Evolutionary conservation across 2,113 vertebrate species (phyloP), one percentile per base, ranked within the genome.

Genomic region (Lucifuga dentata): DNA sequence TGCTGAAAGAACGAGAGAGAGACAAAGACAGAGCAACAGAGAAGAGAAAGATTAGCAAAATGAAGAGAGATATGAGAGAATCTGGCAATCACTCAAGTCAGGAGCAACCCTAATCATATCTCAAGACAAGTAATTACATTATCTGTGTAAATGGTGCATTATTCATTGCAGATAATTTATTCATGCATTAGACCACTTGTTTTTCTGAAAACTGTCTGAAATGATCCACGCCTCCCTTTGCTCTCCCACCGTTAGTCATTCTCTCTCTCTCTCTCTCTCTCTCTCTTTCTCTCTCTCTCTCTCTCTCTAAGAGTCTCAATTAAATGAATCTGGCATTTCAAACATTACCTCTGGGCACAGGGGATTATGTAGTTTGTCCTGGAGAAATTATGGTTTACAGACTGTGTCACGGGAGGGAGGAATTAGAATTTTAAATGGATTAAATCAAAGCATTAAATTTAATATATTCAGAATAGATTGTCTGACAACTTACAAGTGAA

Each of bases 81-180:
- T 45, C 15, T 73, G 46, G 59, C 48, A 64, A 24, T 13, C n/a
- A 53, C 55, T 74, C 64, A 76, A 80, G 44, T 68, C 58, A 17
- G 29, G 36, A 79, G 43, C 52, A 46, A 33, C 40, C 33, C 8
- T 41, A 65, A 66, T 11, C 52, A 60, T 58, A 36, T 72, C 58
- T 74, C 55, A 59, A 55, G 33, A 64, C 44, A 59, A 43, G 41
- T 62, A 76, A 86, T 86, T 67, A 65, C 53, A 84, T 89, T 64
- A 81, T 80, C 63, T 79, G 33, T 69, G 68, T 60, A 79, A 81
- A 79, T 71, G 73, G 58, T 68, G 44, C 62, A 70, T 77, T 83
- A 83, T 73, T 84, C 38, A 72, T 77, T 68, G 33, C 49, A 16
- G 19, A 80, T 85, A 66, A 80, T 87, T 79, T 76, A 86, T 78